A percentile compares a stretch with the other conserved stretches of the same genome.
These are phyloP conservation scores for Reticulitermes speratus DNA, from an alignment of 1,140 invertebrate species.

Conservation along the genomic window DNA sequence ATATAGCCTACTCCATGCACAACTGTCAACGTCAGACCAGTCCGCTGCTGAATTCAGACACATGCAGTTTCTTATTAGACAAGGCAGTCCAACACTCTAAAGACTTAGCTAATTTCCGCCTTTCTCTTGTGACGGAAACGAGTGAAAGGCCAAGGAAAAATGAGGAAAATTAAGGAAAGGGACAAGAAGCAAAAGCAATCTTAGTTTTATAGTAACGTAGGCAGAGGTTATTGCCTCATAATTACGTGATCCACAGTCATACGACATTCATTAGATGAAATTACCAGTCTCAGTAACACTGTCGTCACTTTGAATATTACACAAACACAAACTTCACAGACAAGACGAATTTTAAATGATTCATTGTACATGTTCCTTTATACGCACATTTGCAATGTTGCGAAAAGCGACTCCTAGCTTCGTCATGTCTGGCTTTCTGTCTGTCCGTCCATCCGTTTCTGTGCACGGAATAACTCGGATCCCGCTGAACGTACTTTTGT, in stretches of 20 bases:
- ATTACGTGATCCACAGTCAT: not conserved
- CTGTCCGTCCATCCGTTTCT: too few relatives aligned
- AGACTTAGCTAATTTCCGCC: constrained; percentile 10
- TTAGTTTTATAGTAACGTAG: constrained; percentile 13
- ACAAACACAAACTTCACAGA: too few relatives aligned
- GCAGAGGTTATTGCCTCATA: not conserved
- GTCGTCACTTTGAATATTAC: too few relatives aligned
- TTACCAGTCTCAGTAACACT: not conserved
- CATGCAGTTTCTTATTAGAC: not conserved
- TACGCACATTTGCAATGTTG: too few relatives aligned
- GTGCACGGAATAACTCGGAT: too few relatives aligned
- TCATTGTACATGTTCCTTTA: too few relatives aligned
- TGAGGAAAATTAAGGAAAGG: not conserved
- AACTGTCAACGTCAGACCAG: not conserved
- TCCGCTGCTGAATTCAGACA: not conserved
- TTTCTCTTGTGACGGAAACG: not conserved
- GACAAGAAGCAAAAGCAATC: not conserved
- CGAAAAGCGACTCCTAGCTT: too few relatives aligned
- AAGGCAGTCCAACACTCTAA: not conserved
- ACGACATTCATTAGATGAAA: not conserved
- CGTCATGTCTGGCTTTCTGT: too few relatives aligned
- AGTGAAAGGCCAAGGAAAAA: not conserved
- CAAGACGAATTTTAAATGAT: too few relatives aligned
- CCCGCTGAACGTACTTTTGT: too few relatives aligned
- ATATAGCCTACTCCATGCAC: not conserved